These are phyloP conservation scores for Tenebrio molitor DNA, from an alignment of 1,140 invertebrate genomes.

Conservation along the genomic window DNA sequence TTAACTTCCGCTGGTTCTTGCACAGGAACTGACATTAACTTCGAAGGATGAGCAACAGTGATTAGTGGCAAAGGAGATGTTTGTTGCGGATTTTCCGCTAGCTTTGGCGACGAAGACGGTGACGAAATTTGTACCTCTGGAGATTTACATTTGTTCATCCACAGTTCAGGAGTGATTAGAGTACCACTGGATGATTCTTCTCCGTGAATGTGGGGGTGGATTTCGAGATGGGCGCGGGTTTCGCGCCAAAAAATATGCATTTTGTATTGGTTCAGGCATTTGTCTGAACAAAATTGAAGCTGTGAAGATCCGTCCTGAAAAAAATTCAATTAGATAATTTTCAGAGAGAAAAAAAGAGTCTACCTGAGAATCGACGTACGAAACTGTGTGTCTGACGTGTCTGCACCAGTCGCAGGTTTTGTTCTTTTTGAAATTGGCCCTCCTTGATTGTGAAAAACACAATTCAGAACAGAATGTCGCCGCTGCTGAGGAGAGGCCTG, in stretches of 20 bases:
- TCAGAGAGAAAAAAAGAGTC: slow-evolving; percentile 15
- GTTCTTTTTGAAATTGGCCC: slow-evolving; percentile 90
- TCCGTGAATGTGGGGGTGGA: slow-evolving; percentile 78
- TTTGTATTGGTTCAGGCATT: slow-evolving; percentile 95
- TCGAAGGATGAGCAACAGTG: slow-evolving; percentile 72
- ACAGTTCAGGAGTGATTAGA: slow-evolving; percentile 90
- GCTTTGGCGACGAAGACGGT: slow-evolving; percentile 62
- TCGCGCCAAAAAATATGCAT: slow-evolving; percentile 96
- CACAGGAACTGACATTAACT: slow-evolving; percentile 64
- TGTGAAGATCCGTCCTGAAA: slow-evolving; percentile 82
- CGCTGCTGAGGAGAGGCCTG: slow-evolving; percentile 68
- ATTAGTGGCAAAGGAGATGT: slow-evolving; percentile 70
- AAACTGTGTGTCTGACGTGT: slow-evolving; percentile 91
- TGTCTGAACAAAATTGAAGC: slow-evolving; percentile 88
- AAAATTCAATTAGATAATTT: slow-evolving; percentile 41
- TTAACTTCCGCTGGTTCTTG: slow-evolving; percentile 63
- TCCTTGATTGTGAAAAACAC: slow-evolving; percentile 88
- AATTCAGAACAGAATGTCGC: slow-evolving; percentile 86
- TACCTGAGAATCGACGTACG: slow-evolving; percentile 89
- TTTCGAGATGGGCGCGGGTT: slow-evolving; percentile 88
- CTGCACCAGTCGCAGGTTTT: slow-evolving; percentile 96
- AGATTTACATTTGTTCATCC: slow-evolving; percentile 83
- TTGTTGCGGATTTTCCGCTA: slow-evolving; percentile 47
- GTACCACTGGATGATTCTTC: slow-evolving; percentile 63
- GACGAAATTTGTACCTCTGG: slow-evolving; percentile 71